These are phyloP conservation scores for Caenorhabditis sinica DNA, from an alignment of 2,888 invertebrate species.

Conservation along the genomic window DNA sequence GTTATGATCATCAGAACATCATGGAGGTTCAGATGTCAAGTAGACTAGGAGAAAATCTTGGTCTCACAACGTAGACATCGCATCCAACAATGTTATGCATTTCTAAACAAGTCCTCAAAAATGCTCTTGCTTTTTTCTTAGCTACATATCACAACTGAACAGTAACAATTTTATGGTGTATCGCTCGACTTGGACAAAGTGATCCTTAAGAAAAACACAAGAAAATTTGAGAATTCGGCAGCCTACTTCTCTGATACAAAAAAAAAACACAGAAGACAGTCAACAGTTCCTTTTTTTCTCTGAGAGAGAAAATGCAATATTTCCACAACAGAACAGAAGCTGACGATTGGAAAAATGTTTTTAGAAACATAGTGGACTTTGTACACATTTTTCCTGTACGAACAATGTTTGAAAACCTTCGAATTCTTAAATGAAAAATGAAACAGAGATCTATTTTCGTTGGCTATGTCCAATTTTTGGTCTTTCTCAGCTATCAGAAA, in stretches of 20 bases:
- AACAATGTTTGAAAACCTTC: not conserved
- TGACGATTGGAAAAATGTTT: conserved; percentile 1
- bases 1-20: conserved; percentile 49
- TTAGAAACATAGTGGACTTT: not conserved
- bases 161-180: too few species aligned
- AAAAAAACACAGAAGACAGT: too few species aligned
- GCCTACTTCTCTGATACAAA: too few species aligned
- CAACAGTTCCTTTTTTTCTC: not conserved
- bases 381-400: not conserved
- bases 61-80: not conserved
- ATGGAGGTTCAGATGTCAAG: not conserved
- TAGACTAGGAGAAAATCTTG: not conserved
- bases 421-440: not conserved
- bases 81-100: not conserved
- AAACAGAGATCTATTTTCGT: not conserved
- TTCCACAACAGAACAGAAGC: not conserved
- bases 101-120: not conserved
- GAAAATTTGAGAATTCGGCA: too few species aligned
- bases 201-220: too few species aligned
- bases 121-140: too few species aligned
- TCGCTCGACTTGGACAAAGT: too few species aligned
- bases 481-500: not conserved
- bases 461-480: not conserved
- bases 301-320: not conserved
- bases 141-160: too few species aligned